Evolutionary conservation across 1,140 invertebrate genomes (phyloP).

Genomic region (Cydia pomonella): DNA sequence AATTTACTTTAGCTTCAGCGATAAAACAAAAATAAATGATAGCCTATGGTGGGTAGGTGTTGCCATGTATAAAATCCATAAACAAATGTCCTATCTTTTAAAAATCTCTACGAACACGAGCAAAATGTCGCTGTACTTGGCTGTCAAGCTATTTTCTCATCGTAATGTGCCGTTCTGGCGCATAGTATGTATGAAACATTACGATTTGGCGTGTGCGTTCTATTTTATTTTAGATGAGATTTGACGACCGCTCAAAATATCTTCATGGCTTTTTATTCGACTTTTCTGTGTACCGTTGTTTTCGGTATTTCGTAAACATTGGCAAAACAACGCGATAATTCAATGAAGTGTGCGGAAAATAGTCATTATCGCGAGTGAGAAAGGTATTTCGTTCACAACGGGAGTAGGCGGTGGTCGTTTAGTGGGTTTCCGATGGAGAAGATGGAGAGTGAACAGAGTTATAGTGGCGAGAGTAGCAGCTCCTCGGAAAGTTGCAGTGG

Average conservation of each 20-base stretch:
- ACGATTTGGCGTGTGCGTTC: constrained; percentile 74
- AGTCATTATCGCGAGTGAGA: constrained; percentile 42
- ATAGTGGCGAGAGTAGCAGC: constrained; percentile 69
- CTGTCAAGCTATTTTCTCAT: constrained; percentile 81
- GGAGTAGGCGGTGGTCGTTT: constrained; percentile 2
- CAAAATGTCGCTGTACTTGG: constrained; percentile 78
- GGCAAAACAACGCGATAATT: constrained; percentile 70
- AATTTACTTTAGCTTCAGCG: neutral
- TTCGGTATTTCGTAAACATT: constrained; percentile 72
- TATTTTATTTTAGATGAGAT: constrained; percentile 79
- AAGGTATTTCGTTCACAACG: constrained; percentile 45
- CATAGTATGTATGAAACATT: constrained; percentile 78
- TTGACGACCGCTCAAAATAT: constrained; percentile 74
- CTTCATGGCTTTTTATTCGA: constrained; percentile 66
- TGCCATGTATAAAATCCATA: constrained; percentile 47
- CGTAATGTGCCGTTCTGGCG: constrained; percentile 79
- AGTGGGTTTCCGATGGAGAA: constrained; percentile 56
- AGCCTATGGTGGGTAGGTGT: neutral
- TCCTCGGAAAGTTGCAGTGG: constrained; percentile 60
- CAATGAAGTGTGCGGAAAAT: constrained; percentile 62
- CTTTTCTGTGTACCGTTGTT: constrained; percentile 56
- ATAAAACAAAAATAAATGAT: neutral
- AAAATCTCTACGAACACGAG: constrained; percentile 67
- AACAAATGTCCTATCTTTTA: constrained; percentile 69
- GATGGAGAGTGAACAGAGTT: constrained; percentile 74